phyloP scores from a whole-genome alignment of 1,140 invertebrate species.

The Mylabris phalerata region DNA sequence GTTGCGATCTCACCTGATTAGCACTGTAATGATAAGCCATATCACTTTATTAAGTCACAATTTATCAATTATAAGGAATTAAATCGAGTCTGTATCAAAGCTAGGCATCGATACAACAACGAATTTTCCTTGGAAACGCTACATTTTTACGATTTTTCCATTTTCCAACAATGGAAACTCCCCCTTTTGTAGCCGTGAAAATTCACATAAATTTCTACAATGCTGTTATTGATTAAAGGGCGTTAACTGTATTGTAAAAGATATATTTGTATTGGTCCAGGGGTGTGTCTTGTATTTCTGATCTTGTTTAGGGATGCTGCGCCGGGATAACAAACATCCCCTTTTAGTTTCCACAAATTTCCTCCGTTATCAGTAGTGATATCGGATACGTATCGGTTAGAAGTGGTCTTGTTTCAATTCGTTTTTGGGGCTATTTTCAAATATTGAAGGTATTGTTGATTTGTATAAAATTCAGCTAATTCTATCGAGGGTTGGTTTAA shows the following conservation, averaged over 20 bases:
- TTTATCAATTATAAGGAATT: no score
- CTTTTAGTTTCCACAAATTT: no score
- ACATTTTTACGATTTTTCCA: slow-evolving; percentile 2
- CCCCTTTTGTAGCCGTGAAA: slow-evolving; percentile 1
- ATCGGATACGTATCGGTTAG: no score
- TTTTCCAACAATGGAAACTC: slow-evolving; percentile 8
- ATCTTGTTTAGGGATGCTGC: slow-evolving; percentile 10
- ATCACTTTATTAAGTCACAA: neutral
- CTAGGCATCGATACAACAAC: slow-evolving; percentile 11
- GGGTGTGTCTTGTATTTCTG: slow-evolving; percentile 13
- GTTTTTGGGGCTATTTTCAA: no score
- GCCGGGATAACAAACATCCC: no score
- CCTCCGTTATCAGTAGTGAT: no score
- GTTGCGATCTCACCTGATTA: slow-evolving; percentile 22
- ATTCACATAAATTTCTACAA: slow-evolving; percentile 12
- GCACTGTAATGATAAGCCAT: slow-evolving; percentile 23
- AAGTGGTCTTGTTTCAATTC: no score
- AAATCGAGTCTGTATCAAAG: neutral
- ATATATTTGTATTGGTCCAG: slow-evolving; percentile 16
- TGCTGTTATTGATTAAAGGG: slow-evolving; percentile 16
- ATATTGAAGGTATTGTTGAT: no score
- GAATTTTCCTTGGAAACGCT: slow-evolving; percentile 8
- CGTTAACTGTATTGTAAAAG: neutral
- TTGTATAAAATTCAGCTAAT: no score
- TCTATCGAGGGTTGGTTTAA: no score